These are phyloP conservation scores for Lasioglossum baleicum DNA, from an alignment of 1,140 invertebrate species.

Conservation along the genomic window DNA sequence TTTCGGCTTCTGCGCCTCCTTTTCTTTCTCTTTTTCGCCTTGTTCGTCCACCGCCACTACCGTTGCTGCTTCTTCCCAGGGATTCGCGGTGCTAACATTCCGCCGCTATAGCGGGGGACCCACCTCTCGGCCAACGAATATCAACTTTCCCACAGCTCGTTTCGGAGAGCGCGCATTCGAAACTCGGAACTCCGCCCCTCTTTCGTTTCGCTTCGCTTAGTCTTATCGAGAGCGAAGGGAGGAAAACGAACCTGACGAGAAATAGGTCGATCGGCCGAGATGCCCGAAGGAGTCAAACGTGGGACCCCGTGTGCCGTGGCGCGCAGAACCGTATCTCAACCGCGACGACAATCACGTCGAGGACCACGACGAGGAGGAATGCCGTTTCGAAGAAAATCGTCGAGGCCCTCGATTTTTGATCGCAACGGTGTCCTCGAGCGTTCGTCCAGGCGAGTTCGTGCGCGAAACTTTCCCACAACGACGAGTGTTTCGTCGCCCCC, in stretches of 20 bases:
- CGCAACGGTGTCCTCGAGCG: neutral
- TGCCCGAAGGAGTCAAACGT: no score
- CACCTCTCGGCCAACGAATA: slow-evolving; percentile 45
- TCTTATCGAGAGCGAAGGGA: neutral
- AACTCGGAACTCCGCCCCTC: neutral
- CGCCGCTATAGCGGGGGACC: slow-evolving; percentile 44
- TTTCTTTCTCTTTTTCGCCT: slow-evolving; percentile 26
- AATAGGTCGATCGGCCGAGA: neutral
- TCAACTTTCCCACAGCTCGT: slow-evolving; percentile 72
- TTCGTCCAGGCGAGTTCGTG: no score
- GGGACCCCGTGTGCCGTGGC: no score
- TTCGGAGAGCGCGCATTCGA: slow-evolving; percentile 57
- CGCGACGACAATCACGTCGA: no score
- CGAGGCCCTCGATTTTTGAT: neutral
- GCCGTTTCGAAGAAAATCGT: neutral
- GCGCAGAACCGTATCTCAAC: no score
- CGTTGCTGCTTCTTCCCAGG: slow-evolving; percentile 56
- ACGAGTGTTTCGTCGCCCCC: slow-evolving; percentile 48
- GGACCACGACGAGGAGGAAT: neutral
- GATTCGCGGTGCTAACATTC: slow-evolving; percentile 67
- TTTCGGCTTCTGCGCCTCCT: slow-evolving; percentile 45
- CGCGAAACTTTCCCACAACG: slow-evolving; percentile 58
- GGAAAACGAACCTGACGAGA: neutral
- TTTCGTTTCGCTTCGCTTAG: neutral
- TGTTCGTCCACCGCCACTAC: slow-evolving; percentile 43